Evolutionary conservation across 2,797 vertebrate species (phyloP).

Genomic region (Champsocephalus esox): DNA sequence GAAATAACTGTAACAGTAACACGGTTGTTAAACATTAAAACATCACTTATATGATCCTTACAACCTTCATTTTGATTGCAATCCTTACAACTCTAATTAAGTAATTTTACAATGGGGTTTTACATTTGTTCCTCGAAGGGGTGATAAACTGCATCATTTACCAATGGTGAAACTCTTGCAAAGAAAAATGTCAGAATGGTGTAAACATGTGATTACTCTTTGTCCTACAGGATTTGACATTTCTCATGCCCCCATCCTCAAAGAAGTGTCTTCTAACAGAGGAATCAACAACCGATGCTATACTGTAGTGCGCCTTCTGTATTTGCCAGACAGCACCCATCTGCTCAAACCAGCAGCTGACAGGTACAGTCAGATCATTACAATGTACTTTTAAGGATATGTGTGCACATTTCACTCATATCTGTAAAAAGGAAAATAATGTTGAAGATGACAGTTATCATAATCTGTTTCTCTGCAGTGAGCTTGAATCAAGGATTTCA

Average conservation of each 20-base stretch:
- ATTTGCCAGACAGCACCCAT: slow-evolving; percentile 59
- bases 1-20: background rate
- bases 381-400: background rate
- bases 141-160: background rate
- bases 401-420: no score
- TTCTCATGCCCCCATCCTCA: slow-evolving; percentile 53
- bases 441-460: background rate
- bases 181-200: background rate
- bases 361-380: slow-evolving; percentile 45
- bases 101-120: background rate
- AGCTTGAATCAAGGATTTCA: slow-evolving; percentile 67
- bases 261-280: slow-evolving; percentile 55
- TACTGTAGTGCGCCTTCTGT: slow-evolving; percentile 54
- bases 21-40: no score
- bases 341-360: slow-evolving; percentile 47
- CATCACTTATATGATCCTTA: no score
- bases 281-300: slow-evolving; percentile 29
- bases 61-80: background rate
- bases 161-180: background rate
- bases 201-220: background rate
- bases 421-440: background rate
- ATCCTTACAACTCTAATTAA: background rate
- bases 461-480: slow-evolving; percentile 34
- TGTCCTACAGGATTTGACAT: slow-evolving; percentile 58
- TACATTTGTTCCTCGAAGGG: background rate